Conservation (phyloP, 2,888 invertebrate genomes). For the Drosophila acutilabella region DNA sequence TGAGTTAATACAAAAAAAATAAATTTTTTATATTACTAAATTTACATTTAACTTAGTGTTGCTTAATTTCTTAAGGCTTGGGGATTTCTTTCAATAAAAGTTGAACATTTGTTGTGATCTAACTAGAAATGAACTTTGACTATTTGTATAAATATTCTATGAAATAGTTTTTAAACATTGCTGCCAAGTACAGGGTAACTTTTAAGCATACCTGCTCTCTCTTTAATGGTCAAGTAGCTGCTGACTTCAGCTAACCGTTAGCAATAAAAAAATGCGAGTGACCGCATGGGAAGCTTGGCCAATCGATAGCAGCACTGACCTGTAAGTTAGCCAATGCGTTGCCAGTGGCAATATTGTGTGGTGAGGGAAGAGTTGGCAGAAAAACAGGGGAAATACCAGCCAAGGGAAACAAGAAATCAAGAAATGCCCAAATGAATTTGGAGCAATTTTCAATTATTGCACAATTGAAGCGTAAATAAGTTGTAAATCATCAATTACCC, state of each 20-base stretch:
- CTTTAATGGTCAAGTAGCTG: not conserved
- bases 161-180: not conserved
- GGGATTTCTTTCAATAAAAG: too few relatives aligned
- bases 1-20: too few relatives aligned
- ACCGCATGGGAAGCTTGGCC: constrained; percentile 31
- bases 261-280: constrained; percentile 36
- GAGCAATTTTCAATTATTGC: constrained; percentile 81
- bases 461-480: constrained; percentile 82
- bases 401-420: constrained; percentile 29
- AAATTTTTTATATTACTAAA: too few relatives aligned
- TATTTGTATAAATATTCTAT: too few relatives aligned
- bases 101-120: too few relatives aligned
- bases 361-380: not conserved
- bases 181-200: constrained; percentile 1
- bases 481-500: constrained; percentile 82
- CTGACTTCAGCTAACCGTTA: constrained; percentile 10
- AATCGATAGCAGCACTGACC: constrained; percentile 54
- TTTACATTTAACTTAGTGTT: too few relatives aligned
- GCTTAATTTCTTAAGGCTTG: too few relatives aligned
- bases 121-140: too few relatives aligned
- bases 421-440: constrained; percentile 73
- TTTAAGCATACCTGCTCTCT: not conserved
- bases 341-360: constrained; percentile 37
- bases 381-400: not conserved
- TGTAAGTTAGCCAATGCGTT: constrained; percentile 39